Percentiles rank a stretch among this genome's conserved stretches.
Conservation (phyloP, 1,140 invertebrate genomes). For the Rhagoletis zephyria region DNA sequence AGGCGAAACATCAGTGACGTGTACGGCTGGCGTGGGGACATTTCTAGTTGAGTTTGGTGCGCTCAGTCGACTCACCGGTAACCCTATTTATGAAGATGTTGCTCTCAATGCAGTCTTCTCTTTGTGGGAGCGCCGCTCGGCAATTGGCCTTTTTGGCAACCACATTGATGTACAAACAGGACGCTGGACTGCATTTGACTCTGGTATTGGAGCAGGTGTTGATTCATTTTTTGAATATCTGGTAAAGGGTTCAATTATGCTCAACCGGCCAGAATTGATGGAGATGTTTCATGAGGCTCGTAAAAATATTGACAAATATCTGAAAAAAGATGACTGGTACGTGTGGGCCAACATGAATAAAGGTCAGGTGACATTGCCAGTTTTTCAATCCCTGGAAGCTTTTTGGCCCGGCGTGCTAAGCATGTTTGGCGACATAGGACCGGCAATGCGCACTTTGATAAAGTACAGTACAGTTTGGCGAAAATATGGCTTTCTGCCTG, state of each 20-base stretch:
- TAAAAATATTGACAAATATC: constrained; percentile 88
- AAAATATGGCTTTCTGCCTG: constrained; percentile 96
- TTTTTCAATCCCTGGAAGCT: constrained; percentile 98
- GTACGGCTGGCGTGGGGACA: constrained; percentile 97
- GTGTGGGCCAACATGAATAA: constrained; percentile 97
- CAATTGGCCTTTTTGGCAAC: constrained; percentile 94
- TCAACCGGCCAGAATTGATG: constrained; percentile 89
- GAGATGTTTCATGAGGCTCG: constrained; percentile 91
- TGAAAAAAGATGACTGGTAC: constrained; percentile 95
- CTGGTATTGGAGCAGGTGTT: constrained; percentile 93
- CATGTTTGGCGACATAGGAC: constrained; percentile 89
- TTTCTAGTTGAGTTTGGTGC: constrained; percentile 98
- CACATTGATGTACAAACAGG: constrained; percentile 96
- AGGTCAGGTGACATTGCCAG: constrained; percentile 93
- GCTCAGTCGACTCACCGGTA: constrained; percentile 93
- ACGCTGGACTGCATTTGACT: constrained; percentile 96
- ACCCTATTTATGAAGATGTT: constrained; percentile 94
- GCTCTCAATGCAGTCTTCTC: constrained; percentile 93
- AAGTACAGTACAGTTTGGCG: constrained; percentile 97
- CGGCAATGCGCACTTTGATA: constrained; percentile 92
- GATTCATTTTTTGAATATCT: constrained; percentile 99
- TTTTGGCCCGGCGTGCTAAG: constrained; percentile 98
- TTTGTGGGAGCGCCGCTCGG: constrained; percentile 88
- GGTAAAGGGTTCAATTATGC: constrained; percentile 90
- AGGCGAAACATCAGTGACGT: constrained; percentile 94